Conservation (phyloP, 1,140 invertebrate species). For the Sminthurinus signatus region DNA sequence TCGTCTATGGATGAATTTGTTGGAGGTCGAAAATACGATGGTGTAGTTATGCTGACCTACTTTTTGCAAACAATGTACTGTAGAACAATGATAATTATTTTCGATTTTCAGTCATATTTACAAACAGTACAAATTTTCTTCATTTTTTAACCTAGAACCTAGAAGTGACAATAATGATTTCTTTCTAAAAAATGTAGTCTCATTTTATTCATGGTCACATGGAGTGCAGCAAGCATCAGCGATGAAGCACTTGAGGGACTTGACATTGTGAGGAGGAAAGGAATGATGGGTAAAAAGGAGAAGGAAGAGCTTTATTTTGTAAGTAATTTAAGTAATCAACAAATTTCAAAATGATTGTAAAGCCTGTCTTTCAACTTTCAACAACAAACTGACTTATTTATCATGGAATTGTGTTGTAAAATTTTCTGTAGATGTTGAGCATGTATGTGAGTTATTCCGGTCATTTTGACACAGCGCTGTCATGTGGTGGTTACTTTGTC, state of each 20-base stretch:
- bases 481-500: slow-evolving; percentile 17
- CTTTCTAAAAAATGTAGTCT: too few species aligned
- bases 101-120: too few species aligned
- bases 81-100: too few species aligned
- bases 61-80: slow-evolving; percentile 14
- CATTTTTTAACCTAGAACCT: too few species aligned
- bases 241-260: slow-evolving; percentile 15
- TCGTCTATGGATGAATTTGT: slow-evolving; percentile 5
- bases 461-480: slow-evolving; percentile 21
- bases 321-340: neutral
- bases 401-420: too few species aligned
- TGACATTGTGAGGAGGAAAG: slow-evolving; percentile 28
- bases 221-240: too few species aligned
- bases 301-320: slow-evolving; percentile 29
- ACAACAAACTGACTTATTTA: neutral
- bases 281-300: slow-evolving; percentile 11
- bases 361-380: neutral
- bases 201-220: neutral
- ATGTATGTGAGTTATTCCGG: slow-evolving; percentile 34
- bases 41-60: slow-evolving; percentile 10
- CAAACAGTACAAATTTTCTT: too few species aligned
- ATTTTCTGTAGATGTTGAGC: slow-evolving; percentile 21
- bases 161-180: too few species aligned
- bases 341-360: neutral
- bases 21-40: slow-evolving; percentile 20